These are phyloP conservation scores for Drosophila helvetica DNA, from an alignment of 2,888 invertebrate species.

Conservation along the genomic window DNA sequence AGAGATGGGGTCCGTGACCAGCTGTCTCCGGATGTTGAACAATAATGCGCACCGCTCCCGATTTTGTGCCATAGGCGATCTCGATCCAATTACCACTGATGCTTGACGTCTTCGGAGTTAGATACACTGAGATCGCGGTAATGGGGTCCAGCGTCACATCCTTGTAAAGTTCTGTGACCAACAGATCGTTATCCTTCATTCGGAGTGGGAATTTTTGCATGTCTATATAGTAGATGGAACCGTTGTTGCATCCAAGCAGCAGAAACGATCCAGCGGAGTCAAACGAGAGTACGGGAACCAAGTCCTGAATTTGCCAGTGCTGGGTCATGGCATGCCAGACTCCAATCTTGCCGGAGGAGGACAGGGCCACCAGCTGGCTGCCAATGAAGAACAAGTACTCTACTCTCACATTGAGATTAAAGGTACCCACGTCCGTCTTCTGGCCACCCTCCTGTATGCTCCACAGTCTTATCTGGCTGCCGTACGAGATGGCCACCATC, in stretches of 20 bases:
- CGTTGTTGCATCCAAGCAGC: slow-evolving; percentile 96
- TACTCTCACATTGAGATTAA: slow-evolving; percentile 95
- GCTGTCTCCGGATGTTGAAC: slow-evolving; percentile 99
- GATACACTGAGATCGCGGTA: slow-evolving; percentile 98
- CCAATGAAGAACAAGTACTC: slow-evolving; percentile 99
- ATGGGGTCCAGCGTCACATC: slow-evolving; percentile 98
- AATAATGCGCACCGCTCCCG: slow-evolving; percentile 97
- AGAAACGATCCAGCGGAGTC: slow-evolving; percentile 99
- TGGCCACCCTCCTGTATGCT: slow-evolving; percentile 91
- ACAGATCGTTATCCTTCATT: slow-evolving; percentile 99
- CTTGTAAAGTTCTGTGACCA: slow-evolving; percentile 97
- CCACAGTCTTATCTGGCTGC: slow-evolving; percentile 91
- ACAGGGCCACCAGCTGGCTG: slow-evolving; percentile 97
- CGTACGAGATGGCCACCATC: slow-evolving; percentile 93
- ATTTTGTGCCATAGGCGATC: slow-evolving; percentile 98
- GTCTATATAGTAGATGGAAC: slow-evolving; percentile 97
- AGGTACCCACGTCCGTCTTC: slow-evolving; percentile 91
- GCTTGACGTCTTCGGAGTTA: slow-evolving; percentile 99
- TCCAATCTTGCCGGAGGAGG: slow-evolving; percentile 96
- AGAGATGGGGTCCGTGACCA: slow-evolving; percentile 98
- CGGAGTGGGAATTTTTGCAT: slow-evolving; percentile 99
- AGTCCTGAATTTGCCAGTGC: slow-evolving; percentile 99
- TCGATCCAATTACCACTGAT: slow-evolving; percentile 99
- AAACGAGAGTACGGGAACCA: slow-evolving; percentile 96
- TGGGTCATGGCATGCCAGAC: slow-evolving; percentile 99